Conservation (phyloP, 1,140 invertebrate genomes). For the Polyergus mexicanus region DNA sequence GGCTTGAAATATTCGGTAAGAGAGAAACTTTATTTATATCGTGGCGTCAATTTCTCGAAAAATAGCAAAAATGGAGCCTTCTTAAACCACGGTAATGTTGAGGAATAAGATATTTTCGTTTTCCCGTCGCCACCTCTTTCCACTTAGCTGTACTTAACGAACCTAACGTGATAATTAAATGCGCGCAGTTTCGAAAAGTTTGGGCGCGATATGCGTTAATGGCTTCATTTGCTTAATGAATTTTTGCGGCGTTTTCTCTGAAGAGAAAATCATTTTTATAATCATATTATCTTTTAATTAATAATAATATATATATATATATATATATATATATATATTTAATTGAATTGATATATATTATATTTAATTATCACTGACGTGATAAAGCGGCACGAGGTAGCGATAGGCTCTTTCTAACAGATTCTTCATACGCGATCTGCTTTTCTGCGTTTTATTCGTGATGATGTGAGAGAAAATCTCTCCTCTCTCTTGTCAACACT, state of each 20-base stretch:
- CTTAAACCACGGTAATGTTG: constrained; percentile 20
- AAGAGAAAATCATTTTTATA: not conserved
- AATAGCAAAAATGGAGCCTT: constrained; percentile 36
- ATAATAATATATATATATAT: too few relatives aligned
- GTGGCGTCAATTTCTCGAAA: constrained; percentile 32
- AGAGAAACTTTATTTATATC: constrained; percentile 56
- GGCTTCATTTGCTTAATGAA: constrained; percentile 23
- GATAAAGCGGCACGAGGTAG: not conserved
- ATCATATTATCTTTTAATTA: constrained; percentile 33
- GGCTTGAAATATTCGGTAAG: constrained; percentile 48
- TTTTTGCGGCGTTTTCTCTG: not conserved
- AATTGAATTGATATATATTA: too few relatives aligned
- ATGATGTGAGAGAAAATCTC: not conserved
- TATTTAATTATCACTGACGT: too few relatives aligned
- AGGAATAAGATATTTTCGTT: constrained; percentile 16
- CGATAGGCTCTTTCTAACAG: not conserved
- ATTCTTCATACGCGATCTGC: constrained; percentile 24
- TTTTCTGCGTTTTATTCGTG: not conserved
- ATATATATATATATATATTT: not conserved
- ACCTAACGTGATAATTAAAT: constrained; percentile 48
- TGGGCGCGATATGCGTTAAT: constrained; percentile 9
- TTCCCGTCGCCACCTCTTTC: constrained; percentile 1
- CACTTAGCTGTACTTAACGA: constrained; percentile 30
- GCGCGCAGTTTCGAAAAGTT: constrained; percentile 20
- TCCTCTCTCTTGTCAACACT: constrained; percentile 9